phyloP scores from a whole-genome alignment of 2,113 vertebrate genomes.

The Platysternon megacephalum region DNA sequence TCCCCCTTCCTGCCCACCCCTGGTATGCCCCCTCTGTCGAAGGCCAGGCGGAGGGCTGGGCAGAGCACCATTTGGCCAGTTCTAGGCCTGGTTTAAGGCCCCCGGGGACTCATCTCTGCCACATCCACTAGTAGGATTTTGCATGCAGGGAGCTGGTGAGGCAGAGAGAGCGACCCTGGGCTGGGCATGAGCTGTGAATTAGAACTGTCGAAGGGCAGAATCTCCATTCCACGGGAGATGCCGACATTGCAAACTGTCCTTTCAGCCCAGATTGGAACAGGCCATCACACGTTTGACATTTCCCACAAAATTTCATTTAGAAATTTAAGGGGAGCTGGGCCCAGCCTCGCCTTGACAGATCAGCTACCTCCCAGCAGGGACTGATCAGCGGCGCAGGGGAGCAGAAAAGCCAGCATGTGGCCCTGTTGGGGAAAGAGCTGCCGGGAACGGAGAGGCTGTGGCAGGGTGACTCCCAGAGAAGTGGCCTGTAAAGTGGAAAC shows the following conservation, averaged over 20 bases:
- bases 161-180: background rate
- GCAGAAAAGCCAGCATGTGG: background rate
- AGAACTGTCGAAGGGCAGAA: background rate
- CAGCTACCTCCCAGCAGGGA: background rate
- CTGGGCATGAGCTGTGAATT: background rate
- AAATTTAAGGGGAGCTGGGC: no score
- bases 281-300: background rate
- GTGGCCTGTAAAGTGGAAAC: background rate
- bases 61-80: background rate
- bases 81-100: background rate
- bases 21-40: background rate
- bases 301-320: background rate
- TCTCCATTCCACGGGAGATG: background rate
- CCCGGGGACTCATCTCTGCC: background rate
- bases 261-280: background rate
- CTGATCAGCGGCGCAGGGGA: background rate
- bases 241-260: background rate
- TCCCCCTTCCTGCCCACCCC: no score
- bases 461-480: background rate
- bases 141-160: background rate
- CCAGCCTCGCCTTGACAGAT: background rate
- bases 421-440: no score
- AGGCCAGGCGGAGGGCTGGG: background rate
- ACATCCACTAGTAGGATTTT: background rate
- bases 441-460: background rate